A percentile compares a stretch with the other conserved stretches of the same genome.
These are phyloP conservation scores for Rhysida immarginata DNA, from an alignment of 1,140 invertebrate genomes.

Conservation along the genomic window DNA sequence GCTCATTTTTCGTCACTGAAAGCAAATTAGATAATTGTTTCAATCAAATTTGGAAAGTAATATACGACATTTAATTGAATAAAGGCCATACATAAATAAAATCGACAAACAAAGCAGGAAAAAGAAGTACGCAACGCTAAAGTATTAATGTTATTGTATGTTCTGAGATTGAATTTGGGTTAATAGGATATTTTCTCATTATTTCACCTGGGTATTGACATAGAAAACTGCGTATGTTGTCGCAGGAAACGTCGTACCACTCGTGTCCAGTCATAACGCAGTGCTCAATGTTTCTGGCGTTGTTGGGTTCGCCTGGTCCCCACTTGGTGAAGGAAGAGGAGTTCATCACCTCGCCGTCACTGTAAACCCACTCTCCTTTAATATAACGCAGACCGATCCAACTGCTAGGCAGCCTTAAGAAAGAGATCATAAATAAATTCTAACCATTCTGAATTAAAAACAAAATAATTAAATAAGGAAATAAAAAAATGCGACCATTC, in stretches of 20 bases:
- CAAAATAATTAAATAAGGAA: not conserved
- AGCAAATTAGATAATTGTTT: too few relatives aligned
- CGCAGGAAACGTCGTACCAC: not conserved
- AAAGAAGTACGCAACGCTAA: too few relatives aligned
- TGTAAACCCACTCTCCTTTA: constrained; percentile 1
- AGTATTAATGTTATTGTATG: too few relatives aligned
- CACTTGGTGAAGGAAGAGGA: not conserved
- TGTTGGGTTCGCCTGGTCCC: constrained; percentile 4
- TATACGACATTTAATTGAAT: too few relatives aligned
- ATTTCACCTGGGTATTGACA: constrained; percentile 2
- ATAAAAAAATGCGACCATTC: too few relatives aligned
- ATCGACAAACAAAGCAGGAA: too few relatives aligned
- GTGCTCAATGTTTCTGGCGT: not conserved
- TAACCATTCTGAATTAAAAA: not conserved
- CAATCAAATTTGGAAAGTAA: too few relatives aligned
- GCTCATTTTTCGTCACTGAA: too few relatives aligned
- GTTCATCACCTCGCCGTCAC: not conserved
- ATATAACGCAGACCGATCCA: not conserved
- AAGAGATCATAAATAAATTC: not conserved
- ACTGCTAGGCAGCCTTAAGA: not conserved
- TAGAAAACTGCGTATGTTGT: not conserved
- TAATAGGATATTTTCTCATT: too few relatives aligned
- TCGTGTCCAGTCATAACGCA: not conserved
- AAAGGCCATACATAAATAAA: too few relatives aligned
- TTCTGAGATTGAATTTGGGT: too few relatives aligned